Percentiles rank a stretch among this genome's conserved stretches.
Conservation (phyloP, 2,113 vertebrate species). For the Monopterus albus region DNA sequence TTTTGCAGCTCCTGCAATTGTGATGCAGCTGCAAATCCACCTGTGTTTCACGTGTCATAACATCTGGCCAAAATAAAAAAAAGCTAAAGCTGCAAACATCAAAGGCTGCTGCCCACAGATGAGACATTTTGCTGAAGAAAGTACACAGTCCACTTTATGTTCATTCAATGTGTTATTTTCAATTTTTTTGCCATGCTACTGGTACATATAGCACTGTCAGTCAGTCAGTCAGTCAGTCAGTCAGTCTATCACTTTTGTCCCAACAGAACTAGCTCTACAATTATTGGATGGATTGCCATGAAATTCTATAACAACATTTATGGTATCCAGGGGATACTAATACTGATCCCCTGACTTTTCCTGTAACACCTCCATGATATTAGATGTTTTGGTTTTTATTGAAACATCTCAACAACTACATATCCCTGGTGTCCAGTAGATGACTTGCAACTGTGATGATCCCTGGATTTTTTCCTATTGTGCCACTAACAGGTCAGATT, state of each 20-base stretch:
- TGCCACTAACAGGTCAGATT: too few relatives aligned
- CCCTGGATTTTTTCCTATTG: too few relatives aligned
- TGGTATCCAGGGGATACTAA: too few relatives aligned
- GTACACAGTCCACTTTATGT: background rate
- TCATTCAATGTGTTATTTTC: background rate
- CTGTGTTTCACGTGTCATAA: background rate
- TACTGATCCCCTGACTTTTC: too few relatives aligned
- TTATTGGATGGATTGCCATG: too few relatives aligned
- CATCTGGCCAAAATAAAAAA: background rate
- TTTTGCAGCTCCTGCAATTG: background rate
- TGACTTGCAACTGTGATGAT: too few relatives aligned
- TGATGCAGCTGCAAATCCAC: constrained; percentile 4
- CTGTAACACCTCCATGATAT: too few relatives aligned
- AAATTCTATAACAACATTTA: too few relatives aligned
- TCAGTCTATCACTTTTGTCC: background rate
- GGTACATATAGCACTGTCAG: background rate
- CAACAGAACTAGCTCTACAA: background rate
- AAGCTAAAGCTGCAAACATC: background rate
- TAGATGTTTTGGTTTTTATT: too few relatives aligned
- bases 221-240: too few relatives aligned
- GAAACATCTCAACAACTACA: too few relatives aligned
- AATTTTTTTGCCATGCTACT: background rate
- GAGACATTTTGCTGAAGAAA: background rate
- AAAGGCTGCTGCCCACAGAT: background rate
- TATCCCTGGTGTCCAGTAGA: too few relatives aligned